Conservation (phyloP, 2,888 invertebrate species). For the Hoplodrina blanda region DNA sequence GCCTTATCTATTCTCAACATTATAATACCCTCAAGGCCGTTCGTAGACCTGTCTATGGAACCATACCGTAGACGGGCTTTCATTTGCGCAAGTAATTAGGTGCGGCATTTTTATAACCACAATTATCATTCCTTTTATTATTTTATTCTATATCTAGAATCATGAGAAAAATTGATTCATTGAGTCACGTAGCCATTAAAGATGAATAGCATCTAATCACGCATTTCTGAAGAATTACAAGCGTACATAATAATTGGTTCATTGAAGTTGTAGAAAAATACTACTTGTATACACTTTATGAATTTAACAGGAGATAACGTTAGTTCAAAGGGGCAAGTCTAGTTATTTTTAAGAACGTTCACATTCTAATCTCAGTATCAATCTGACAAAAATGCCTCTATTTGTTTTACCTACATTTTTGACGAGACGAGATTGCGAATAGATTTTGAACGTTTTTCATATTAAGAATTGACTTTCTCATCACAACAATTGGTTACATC, state of each 20-base stretch:
- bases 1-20: neutral
- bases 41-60: slow-evolving; percentile 3
- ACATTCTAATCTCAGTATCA: no score
- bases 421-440: no score
- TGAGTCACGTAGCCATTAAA: slow-evolving; percentile 22
- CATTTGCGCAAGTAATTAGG: slow-evolving; percentile 33
- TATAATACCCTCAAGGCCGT: slow-evolving; percentile 34
- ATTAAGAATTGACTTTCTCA: no score
- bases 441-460: no score
- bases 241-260: slow-evolving; percentile 3
- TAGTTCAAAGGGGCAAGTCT: neutral
- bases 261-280: neutral
- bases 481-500: neutral
- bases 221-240: slow-evolving; percentile 23
- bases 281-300: neutral
- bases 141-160: slow-evolving; percentile 3
- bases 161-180: slow-evolving; percentile 18
- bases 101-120: slow-evolving; percentile 17
- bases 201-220: slow-evolving; percentile 16
- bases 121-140: slow-evolving; percentile 23
- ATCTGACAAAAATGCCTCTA: no score
- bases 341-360: no score
- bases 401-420: no score
- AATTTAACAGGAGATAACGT: neutral
- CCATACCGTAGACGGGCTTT: slow-evolving; percentile 23